These are phyloP conservation scores for Papilio demoleus DNA, from an alignment of 2,888 invertebrate genomes.

Conservation along the genomic window DNA sequence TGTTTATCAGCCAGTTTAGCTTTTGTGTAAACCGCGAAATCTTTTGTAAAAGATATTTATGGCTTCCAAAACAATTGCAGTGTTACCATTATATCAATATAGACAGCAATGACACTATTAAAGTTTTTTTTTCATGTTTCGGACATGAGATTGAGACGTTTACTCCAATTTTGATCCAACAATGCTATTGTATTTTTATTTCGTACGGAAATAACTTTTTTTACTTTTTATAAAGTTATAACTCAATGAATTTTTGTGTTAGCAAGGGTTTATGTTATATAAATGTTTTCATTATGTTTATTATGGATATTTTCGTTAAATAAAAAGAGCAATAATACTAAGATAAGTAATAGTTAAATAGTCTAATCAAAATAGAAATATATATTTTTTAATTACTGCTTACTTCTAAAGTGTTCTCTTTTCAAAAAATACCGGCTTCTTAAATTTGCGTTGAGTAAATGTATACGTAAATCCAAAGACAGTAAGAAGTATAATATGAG, in stretches of 20 bases:
- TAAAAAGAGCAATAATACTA: too few species aligned
- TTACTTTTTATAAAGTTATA: conserved; percentile 7
- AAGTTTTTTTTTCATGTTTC: conserved; percentile 54
- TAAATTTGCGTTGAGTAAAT: too few species aligned
- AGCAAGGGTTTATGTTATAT: background rate
- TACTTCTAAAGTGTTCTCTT: too few species aligned
- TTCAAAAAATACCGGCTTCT: too few species aligned
- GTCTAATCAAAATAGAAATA: too few species aligned
- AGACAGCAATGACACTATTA: conserved; percentile 81
- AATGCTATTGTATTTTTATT: conserved; percentile 40
- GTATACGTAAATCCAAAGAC: background rate
- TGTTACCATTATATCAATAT: conserved; percentile 81
- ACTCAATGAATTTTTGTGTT: background rate
- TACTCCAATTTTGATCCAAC: conserved; percentile 61
- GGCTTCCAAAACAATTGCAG: conserved; percentile 80
- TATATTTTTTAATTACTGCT: too few species aligned
- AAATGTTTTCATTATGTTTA: background rate
- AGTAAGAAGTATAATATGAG: background rate
- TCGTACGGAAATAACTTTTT: conserved; percentile 27
- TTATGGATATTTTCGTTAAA: too few species aligned
- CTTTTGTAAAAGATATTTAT: conserved; percentile 82
- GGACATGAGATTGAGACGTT: conserved; percentile 71
- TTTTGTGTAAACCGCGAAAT: conserved; percentile 82
- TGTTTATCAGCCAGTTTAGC: conserved; percentile 82
- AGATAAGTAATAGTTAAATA: too few species aligned